phyloP scores from a whole-genome alignment of 1,140 invertebrate species.

The Bombus breviceps region DNA sequence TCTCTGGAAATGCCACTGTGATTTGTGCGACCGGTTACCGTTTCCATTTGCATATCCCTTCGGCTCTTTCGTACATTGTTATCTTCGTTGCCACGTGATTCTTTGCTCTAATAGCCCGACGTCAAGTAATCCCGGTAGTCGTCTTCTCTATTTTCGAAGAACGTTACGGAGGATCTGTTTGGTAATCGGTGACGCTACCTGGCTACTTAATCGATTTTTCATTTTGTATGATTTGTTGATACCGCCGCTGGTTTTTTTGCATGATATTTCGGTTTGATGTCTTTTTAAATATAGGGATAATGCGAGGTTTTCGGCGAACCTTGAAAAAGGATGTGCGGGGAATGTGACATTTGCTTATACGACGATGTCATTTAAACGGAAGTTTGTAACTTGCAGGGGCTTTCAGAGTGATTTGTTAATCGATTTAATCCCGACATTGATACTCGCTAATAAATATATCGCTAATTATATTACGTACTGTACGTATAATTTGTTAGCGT shows the following conservation, averaged over 20 bases:
- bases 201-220: not conserved
- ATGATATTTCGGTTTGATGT: not conserved
- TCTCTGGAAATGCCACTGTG: slow-evolving; percentile 67
- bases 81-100: slow-evolving; percentile 35
- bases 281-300: not conserved
- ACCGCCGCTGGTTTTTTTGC: not conserved
- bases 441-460: no score
- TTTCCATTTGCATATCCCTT: slow-evolving; percentile 67
- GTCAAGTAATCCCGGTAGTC: slow-evolving; percentile 12
- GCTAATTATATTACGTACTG: no score
- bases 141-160: not conserved
- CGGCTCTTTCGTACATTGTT: slow-evolving; percentile 55
- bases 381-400: no score
- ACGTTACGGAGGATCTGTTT: not conserved
- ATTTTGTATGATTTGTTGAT: not conserved
- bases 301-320: no score
- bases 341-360: no score
- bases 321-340: no score
- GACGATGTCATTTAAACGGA: not conserved
- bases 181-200: not conserved
- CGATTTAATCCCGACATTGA: no score
- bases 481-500: no score
- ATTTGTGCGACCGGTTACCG: slow-evolving; percentile 67
- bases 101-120: slow-evolving; percentile 15
- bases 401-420: no score